Percentiles rank a stretch among this genome's conserved stretches.
phyloP scores from a whole-genome alignment of 2,888 invertebrate species.

The Mesodorylaimus sp. region DNA sequence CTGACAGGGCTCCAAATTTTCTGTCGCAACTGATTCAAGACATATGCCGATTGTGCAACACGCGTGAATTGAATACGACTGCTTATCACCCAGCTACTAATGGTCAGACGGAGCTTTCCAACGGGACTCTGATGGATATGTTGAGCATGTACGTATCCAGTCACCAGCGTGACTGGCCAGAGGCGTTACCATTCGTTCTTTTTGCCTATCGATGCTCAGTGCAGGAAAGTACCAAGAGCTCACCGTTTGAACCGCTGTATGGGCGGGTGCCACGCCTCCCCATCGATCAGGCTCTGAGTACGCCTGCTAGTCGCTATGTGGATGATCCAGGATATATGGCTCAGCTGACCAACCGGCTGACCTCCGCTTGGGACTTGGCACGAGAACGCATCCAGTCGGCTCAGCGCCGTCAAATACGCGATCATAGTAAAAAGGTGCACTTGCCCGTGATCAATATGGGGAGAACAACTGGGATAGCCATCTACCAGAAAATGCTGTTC shows the following conservation, averaged over 20 bases:
- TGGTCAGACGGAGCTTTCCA: slow-evolving; percentile 16
- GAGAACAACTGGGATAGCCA: no score
- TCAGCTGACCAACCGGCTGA: no score
- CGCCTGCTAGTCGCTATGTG: no score
- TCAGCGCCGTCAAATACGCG: no score
- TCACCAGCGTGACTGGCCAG: slow-evolving; percentile 17
- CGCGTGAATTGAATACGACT: slow-evolving; percentile 9
- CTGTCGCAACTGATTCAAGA: slow-evolving; percentile 10
- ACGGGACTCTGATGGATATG: slow-evolving; percentile 14
- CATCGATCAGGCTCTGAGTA: slow-evolving; percentile 9
- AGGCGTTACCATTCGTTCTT: slow-evolving; percentile 13
- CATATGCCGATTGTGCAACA: slow-evolving; percentile 10
- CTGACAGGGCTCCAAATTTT: slow-evolving; percentile 15
- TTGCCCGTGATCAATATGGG: no score
- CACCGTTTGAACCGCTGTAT: slow-evolving; percentile 13
- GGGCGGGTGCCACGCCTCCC: slow-evolving; percentile 14
- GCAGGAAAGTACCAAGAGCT: slow-evolving; percentile 13
- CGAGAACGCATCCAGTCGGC: no score
- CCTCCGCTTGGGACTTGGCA: no score
- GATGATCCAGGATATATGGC: no score
- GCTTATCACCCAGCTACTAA: slow-evolving; percentile 13
- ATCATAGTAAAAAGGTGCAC: no score
- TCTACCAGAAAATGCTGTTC: no score
- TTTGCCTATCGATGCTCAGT: slow-evolving; percentile 17
- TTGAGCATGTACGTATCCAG: not conserved